A percentile compares a stretch with the other conserved stretches of the same genome.
phyloP scores from a whole-genome alignment of 2,888 invertebrate species.

The Hyposoter dolosus region DNA sequence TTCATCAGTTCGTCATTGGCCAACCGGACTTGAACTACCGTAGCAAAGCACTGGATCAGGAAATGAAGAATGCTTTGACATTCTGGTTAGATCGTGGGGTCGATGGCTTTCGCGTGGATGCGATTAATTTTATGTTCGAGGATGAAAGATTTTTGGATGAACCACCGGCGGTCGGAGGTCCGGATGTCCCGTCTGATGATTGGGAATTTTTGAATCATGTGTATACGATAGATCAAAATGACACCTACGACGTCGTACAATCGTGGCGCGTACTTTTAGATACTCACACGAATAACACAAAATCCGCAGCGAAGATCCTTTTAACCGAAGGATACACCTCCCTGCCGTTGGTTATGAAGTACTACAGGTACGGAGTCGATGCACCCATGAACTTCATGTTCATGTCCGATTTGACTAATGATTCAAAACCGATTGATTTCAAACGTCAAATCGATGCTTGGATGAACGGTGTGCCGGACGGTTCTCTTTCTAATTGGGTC shows the following conservation, averaged over 20 bases:
- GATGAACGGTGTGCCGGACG: slow-evolving; percentile 87
- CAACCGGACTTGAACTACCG: slow-evolving; percentile 89
- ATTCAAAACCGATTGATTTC: slow-evolving; percentile 86
- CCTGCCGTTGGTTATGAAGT: slow-evolving; percentile 86
- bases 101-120: slow-evolving; percentile 87
- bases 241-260: slow-evolving; percentile 83
- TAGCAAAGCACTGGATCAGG: slow-evolving; percentile 85
- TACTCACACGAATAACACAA: slow-evolving; percentile 85
- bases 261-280: slow-evolving; percentile 87
- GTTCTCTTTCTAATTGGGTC: slow-evolving; percentile 90
- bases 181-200: slow-evolving; percentile 72
- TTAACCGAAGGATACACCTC: slow-evolving; percentile 88
- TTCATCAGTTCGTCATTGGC: slow-evolving; percentile 87
- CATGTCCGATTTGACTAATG: slow-evolving; percentile 83
- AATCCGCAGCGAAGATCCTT: slow-evolving; percentile 85
- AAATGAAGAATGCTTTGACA: slow-evolving; percentile 85
- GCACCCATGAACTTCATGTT: slow-evolving; percentile 90
- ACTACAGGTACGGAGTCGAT: slow-evolving; percentile 75
- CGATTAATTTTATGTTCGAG: slow-evolving; percentile 81
- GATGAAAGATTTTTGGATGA: slow-evolving; percentile 78
- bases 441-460: slow-evolving; percentile 86
- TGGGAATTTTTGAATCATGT: slow-evolving; percentile 81
- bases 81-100: slow-evolving; percentile 87
- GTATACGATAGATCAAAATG: slow-evolving; percentile 81
- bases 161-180: slow-evolving; percentile 74